Evolutionary conservation across 2,888 invertebrate genomes (phyloP).

Genomic region (Drosophila differens): DNA sequence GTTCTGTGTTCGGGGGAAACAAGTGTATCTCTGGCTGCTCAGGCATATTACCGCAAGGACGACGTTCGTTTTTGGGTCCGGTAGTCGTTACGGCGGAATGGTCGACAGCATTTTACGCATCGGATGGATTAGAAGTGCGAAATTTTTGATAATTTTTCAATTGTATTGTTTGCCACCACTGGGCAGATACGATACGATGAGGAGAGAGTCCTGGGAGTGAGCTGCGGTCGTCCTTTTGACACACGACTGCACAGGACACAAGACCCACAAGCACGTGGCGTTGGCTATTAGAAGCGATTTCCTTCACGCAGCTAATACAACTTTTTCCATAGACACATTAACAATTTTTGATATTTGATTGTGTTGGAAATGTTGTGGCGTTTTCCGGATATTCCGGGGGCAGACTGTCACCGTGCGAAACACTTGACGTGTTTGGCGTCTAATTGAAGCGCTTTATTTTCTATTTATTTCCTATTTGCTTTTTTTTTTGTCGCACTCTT

Average conservation of each 20-base stretch:
- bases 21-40: conserved; percentile 75
- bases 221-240: conserved; percentile 74
- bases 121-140: conserved; percentile 68
- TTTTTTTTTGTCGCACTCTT: conserved; percentile 18
- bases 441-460: conserved; percentile 59
- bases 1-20: conserved; percentile 49
- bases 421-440: conserved; percentile 52
- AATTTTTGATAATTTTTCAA: conserved; percentile 80
- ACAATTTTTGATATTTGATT: conserved; percentile 14
- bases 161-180: conserved; percentile 63
- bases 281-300: conserved; percentile 73
- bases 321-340: conserved; percentile 45
- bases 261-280: conserved; percentile 60
- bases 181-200: conserved; percentile 28
- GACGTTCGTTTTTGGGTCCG: conserved; percentile 12
- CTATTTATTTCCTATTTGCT: conserved; percentile 15
- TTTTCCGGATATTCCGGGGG: conserved; percentile 39
- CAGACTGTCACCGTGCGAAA: conserved; percentile 62
- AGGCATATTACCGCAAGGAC: conserved; percentile 44
- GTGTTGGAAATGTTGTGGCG: conserved; percentile 46
- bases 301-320: conserved; percentile 78
- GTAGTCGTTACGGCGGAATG: conserved; percentile 58
- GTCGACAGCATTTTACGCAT: conserved; percentile 58
- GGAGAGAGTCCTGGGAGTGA: conserved; percentile 19
- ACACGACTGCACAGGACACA: conserved; percentile 68